phyloP scores from a whole-genome alignment of 2,797 vertebrate species.

The Astyanax mexicanus region DNA sequence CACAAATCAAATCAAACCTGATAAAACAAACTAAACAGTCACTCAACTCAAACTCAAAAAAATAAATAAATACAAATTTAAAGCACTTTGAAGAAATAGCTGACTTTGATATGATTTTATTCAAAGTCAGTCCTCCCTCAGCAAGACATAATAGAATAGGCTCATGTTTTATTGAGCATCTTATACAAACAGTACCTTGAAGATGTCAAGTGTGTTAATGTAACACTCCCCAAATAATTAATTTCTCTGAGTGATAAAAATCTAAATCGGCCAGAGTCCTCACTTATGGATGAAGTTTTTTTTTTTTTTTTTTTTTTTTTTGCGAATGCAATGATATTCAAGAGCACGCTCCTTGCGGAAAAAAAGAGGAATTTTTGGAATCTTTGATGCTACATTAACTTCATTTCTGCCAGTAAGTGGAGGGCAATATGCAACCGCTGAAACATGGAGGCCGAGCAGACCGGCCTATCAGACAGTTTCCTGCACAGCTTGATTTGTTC shows the following conservation, averaged over 20 bases:
- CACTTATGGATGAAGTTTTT: slow-evolving; percentile 2
- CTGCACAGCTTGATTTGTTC: slow-evolving; percentile 5
- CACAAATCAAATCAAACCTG: not conserved
- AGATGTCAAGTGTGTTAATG: not conserved
- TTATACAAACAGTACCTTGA: slow-evolving; percentile 4
- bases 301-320: too few relatives aligned
- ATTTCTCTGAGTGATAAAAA: slow-evolving; percentile 3
- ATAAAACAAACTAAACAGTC: not conserved
- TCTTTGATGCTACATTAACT: not conserved
- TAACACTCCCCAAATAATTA: slow-evolving; percentile 14
- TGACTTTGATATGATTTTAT: slow-evolving; percentile 1
- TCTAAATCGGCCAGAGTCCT: not conserved
- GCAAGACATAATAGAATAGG: not conserved
- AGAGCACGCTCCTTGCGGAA: not conserved
- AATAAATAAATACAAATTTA: too few relatives aligned
- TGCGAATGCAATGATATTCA: slow-evolving; percentile 1
- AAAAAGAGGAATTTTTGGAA: not conserved
- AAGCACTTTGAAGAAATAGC: not conserved
- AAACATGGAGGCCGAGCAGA: not conserved
- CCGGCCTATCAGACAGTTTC: not conserved
- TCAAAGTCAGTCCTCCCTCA: slow-evolving; percentile 8
- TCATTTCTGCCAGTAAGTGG: not conserved
- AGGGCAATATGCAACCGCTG: not conserved
- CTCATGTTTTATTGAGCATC: not conserved
- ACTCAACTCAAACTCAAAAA: not conserved